Evolutionary conservation across 2,797 vertebrate genomes (phyloP).

Genomic region (Anguilla obscura): DNA sequence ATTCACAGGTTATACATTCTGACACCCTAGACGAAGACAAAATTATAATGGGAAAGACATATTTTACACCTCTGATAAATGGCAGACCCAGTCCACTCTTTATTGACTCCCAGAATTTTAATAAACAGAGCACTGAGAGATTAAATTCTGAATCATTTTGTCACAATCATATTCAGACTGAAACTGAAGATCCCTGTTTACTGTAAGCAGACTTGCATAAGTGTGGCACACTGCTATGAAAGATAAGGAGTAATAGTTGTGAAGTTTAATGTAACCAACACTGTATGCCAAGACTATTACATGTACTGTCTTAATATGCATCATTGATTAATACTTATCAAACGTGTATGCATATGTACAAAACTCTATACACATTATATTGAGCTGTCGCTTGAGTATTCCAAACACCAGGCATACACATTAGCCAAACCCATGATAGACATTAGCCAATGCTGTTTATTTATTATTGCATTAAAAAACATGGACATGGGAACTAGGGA

Average conservation of each 20-base stretch:
- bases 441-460: too few species aligned
- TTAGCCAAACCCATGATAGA: too few species aligned
- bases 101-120: slow-evolving; percentile 85
- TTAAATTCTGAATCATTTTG: slow-evolving; percentile 88
- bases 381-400: neutral
- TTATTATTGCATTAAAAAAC: neutral
- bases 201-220: slow-evolving; percentile 74
- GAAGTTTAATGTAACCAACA: neutral
- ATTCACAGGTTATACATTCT: slow-evolving; percentile 33
- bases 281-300: neutral
- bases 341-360: neutral
- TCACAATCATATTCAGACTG: slow-evolving; percentile 85
- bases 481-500: neutral
- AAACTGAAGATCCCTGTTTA: slow-evolving; percentile 81
- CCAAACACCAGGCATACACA: neutral
- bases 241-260: neutral
- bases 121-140: slow-evolving; percentile 84
- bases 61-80: slow-evolving; percentile 79
- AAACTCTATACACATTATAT: neutral
- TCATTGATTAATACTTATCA: neutral
- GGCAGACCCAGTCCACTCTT: slow-evolving; percentile 76
- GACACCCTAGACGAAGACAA: slow-evolving; percentile 68
- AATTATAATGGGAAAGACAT: slow-evolving; percentile 64
- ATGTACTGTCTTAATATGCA: neutral
- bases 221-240: slow-evolving; percentile 4